phyloP scores from a whole-genome alignment of 1,140 invertebrate genomes.

The Plutomurus gul region DNA sequence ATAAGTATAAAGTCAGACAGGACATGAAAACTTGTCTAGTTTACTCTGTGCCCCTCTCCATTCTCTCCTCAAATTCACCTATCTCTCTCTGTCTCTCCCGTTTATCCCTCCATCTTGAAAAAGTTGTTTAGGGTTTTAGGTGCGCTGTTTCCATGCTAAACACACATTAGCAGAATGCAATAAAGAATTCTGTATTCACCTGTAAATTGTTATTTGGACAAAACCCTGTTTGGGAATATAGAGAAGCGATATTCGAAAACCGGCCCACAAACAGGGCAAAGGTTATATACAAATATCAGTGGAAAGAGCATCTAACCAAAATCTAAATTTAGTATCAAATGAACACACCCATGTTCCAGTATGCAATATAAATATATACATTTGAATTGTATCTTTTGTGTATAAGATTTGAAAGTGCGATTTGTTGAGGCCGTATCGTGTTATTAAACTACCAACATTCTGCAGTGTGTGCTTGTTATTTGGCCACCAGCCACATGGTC shows the following conservation, averaged over 20 bases:
- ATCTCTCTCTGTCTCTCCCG: neutral
- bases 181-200: slow-evolving; percentile 11
- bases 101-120: neutral
- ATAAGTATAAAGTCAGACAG: neutral
- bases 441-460: too few relatives aligned
- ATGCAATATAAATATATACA: too few relatives aligned
- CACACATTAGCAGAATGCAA: neutral
- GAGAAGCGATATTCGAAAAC: too few relatives aligned
- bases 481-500: neutral
- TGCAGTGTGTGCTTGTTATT: too few relatives aligned
- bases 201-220: slow-evolving; percentile 10
- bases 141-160: neutral
- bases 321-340: too few relatives aligned
- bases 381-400: too few relatives aligned
- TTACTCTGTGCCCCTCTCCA: neutral
- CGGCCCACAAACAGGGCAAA: too few relatives aligned
- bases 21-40: neutral
- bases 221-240: neutral
- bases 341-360: too few relatives aligned
- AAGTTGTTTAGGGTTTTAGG: neutral
- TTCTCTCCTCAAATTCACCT: neutral
- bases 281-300: too few relatives aligned
- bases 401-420: too few relatives aligned
- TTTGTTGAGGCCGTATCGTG: too few relatives aligned
- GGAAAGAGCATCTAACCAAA: too few relatives aligned